Percentiles rank a stretch among this genome's conserved stretches.
Evolutionary conservation across 2,797 vertebrate genomes (phyloP).

Genomic region (Rhinella marina): DNA sequence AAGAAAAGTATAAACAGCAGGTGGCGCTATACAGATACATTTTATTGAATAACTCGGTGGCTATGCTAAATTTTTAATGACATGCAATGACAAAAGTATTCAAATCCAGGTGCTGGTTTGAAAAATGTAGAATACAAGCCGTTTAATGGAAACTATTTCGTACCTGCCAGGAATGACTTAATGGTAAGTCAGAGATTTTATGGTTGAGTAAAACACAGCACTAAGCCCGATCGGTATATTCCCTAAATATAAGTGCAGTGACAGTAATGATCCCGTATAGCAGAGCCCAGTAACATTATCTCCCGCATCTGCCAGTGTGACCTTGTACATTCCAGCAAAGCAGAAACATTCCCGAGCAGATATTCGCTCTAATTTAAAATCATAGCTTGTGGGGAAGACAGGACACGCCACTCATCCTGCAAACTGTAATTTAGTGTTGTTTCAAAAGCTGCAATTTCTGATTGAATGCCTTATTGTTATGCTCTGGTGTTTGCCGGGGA

Average conservation of each 20-base stretch:
- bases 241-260: conserved; percentile 25
- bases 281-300: conserved; percentile 35
- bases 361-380: conserved; percentile 59
- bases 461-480: conserved; percentile 54
- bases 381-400: conserved; percentile 55
- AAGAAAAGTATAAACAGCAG: no score
- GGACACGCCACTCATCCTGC: conserved; percentile 49
- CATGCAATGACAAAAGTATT: no score
- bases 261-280: conserved; percentile 5
- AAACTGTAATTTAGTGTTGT: conserved; percentile 56
- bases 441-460: conserved; percentile 55
- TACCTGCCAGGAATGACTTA: neutral
- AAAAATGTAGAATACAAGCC: no score
- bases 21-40: no score
- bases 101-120: no score
- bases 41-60: no score
- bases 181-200: neutral
- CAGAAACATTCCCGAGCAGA: conserved; percentile 47
- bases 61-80: no score
- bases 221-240: neutral
- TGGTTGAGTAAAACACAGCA: neutral
- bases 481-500: conserved; percentile 31
- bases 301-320: conserved; percentile 36
- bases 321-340: conserved; percentile 53
- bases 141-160: neutral